Conservation (phyloP, 23 tunicate species). For the Corella eumyota region DNA sequence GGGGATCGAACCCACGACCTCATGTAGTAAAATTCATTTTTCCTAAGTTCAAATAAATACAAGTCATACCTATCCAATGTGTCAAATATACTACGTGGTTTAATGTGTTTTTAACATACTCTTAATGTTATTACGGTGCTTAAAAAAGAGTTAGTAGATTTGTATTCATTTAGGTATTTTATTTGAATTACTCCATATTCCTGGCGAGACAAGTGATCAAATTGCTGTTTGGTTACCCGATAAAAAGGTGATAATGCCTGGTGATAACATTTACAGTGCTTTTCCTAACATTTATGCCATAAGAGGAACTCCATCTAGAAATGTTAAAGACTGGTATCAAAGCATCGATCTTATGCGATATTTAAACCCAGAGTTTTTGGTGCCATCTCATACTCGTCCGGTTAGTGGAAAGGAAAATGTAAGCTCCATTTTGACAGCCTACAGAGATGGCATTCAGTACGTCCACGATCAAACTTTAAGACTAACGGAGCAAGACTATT, state of each 20-base stretch:
- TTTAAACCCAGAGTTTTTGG: slow-evolving; percentile 17
- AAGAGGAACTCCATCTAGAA: slow-evolving; percentile 30
- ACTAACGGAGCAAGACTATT: neutral
- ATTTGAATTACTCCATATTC: slow-evolving; percentile 32
- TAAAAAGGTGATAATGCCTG: slow-evolving; percentile 16
- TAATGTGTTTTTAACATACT: too few species aligned
- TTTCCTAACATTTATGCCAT: slow-evolving; percentile 57
- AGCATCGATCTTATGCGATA: slow-evolving; percentile 17
- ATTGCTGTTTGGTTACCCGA: slow-evolving; percentile 40
- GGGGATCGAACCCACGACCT: too few species aligned
- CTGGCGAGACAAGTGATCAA: slow-evolving; percentile 65
- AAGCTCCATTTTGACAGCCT: slow-evolving; percentile 11
- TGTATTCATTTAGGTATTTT: slow-evolving; percentile 19
- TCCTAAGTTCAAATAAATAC: too few species aligned
- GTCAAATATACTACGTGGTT: too few species aligned
- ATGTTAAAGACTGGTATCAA: slow-evolving; percentile 19
- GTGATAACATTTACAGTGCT: slow-evolving; percentile 30
- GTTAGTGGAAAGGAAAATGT: slow-evolving; percentile 12
- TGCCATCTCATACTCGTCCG: slow-evolving; percentile 19
- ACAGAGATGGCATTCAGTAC: slow-evolving; percentile 47
- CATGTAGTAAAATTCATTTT: too few species aligned
- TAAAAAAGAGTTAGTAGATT: too few species aligned
- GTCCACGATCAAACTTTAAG: slow-evolving; percentile 64
- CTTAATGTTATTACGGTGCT: too few species aligned
- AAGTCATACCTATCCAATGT: too few species aligned